Conservation (phyloP, 1,140 invertebrate genomes). For the Macrotrachela quadricornifera region DNA sequence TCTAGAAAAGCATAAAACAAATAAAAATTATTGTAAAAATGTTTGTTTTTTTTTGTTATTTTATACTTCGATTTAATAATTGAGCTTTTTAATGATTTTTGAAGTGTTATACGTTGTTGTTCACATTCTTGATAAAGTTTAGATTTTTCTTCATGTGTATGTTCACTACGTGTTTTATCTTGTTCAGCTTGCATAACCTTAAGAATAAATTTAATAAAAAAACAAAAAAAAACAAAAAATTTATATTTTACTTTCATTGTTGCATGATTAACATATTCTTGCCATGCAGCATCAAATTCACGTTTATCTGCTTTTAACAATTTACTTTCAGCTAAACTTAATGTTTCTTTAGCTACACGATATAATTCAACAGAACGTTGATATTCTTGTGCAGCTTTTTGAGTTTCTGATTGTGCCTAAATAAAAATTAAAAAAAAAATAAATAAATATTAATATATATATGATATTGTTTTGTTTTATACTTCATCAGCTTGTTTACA, state of each 20-base stretch:
- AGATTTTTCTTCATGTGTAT: slow-evolving; percentile 55
- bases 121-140: slow-evolving; percentile 15
- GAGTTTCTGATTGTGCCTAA: slow-evolving; percentile 51
- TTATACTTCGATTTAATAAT: too few relatives aligned
- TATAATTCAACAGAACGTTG: slow-evolving; percentile 52
- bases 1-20: slow-evolving; percentile 16
- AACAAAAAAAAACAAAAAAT: too few relatives aligned
- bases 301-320: slow-evolving; percentile 43
- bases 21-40: slow-evolving; percentile 16
- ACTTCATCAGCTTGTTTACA: slow-evolving; percentile 40
- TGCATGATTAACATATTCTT: slow-evolving; percentile 90
- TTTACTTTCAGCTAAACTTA: slow-evolving; percentile 65
- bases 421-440: not conserved
- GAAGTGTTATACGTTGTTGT: slow-evolving; percentile 40
- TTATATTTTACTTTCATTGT: slow-evolving; percentile 62
- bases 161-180: slow-evolving; percentile 56
- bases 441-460: not conserved
- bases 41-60: slow-evolving; percentile 35
- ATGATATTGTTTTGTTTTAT: not conserved
- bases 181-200: slow-evolving; percentile 48
- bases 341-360: slow-evolving; percentile 80
- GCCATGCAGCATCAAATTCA: slow-evolving; percentile 78
- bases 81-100: slow-evolving; percentile 48
- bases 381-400: slow-evolving; percentile 68
- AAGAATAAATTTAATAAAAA: too few relatives aligned